A percentile compares a stretch with the other conserved stretches of the same genome.
Evolutionary conservation across 2,797 vertebrate species (phyloP).

Genomic region (Hydrocynus forskahlii): DNA sequence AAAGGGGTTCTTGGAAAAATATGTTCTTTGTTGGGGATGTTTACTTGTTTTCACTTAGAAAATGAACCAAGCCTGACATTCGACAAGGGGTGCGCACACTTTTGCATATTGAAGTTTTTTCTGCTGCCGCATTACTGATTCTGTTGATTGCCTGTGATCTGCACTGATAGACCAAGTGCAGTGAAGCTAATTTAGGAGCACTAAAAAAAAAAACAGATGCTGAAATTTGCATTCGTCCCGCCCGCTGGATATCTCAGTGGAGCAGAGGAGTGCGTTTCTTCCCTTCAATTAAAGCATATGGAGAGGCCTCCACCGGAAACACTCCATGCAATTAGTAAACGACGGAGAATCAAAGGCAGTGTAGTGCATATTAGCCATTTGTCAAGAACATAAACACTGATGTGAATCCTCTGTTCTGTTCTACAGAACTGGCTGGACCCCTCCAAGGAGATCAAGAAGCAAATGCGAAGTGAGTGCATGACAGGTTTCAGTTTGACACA

Average conservation of each 20-base stretch:
- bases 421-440: constrained; percentile 97
- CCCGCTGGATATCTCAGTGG: constrained; percentile 39
- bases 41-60: no score
- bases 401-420: background rate
- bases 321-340: constrained; percentile 62
- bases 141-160: constrained; percentile 31
- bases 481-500: no score
- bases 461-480: constrained; percentile 90
- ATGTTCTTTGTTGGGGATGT: no score
- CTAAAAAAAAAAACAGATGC: constrained; percentile 62
- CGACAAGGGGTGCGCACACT: no score
- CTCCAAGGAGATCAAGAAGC: constrained; percentile 99
- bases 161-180: constrained; percentile 53
- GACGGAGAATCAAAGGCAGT: constrained; percentile 48
- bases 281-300: constrained; percentile 66
- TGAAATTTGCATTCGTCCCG: constrained; percentile 57
- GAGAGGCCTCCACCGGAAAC: constrained; percentile 66
- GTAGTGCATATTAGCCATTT: constrained; percentile 50
- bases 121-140: constrained; percentile 34
- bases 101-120: constrained; percentile 6
- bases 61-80: no score
- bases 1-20: no score
- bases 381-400: constrained; percentile 34
- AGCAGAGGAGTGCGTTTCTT: constrained; percentile 48
- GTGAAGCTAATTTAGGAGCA: constrained; percentile 45